These are phyloP conservation scores for Leucoraja ocellata DNA, from an alignment of 2,797 vertebrate species.

Conservation along the genomic window DNA sequence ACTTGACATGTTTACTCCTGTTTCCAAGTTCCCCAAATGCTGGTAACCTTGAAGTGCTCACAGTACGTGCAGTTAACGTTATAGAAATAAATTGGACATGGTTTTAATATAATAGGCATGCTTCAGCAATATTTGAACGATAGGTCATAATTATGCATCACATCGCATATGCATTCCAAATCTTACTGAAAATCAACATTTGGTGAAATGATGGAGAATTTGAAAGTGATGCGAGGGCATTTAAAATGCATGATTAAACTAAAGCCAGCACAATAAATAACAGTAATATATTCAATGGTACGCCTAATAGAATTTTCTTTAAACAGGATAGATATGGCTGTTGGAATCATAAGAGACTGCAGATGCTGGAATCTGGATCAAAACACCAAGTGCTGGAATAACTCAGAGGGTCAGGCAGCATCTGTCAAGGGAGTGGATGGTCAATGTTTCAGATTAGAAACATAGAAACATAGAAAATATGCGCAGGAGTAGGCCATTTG, in stretches of 20 bases:
- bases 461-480: no score
- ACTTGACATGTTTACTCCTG: conserved; percentile 3
- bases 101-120: not conserved
- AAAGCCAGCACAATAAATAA: no score
- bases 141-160: not conserved
- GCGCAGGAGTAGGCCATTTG: no score
- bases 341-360: no score
- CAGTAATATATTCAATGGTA: not conserved
- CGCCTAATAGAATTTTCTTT: not conserved
- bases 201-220: not conserved
- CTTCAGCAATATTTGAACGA: not conserved
- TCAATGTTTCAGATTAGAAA: no score
- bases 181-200: not conserved
- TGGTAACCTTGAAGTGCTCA: not conserved
- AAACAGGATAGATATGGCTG: no score
- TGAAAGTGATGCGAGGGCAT: not conserved
- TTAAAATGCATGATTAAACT: not conserved
- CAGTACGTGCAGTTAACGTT: not conserved
- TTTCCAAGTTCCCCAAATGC: no score
- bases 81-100: not conserved
- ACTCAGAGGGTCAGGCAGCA: no score
- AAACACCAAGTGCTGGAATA: no score
- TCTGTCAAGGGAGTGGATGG: no score
- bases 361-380: no score
- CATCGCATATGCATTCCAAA: not conserved